Conservation (phyloP, 1,140 invertebrate species). For the Amyelois transitella region DNA sequence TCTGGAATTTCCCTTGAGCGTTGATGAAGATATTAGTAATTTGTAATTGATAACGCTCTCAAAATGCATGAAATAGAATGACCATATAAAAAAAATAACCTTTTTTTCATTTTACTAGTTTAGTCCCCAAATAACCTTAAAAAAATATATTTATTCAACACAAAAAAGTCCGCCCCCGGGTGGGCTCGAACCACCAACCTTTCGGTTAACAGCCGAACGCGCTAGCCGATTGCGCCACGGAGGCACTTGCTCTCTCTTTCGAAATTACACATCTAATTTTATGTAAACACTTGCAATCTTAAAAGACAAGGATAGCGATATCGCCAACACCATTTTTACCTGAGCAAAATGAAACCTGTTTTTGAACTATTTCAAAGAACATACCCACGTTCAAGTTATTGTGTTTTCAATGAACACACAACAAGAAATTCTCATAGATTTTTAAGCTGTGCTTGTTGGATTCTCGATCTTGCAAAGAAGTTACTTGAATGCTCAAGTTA, state of each 20-base stretch:
- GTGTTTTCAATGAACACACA: constrained; percentile 12
- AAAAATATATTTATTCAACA: too few species aligned
- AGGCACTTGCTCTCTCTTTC: constrained; percentile 60
- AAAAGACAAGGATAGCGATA: constrained; percentile 48
- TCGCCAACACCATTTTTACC: constrained; percentile 36
- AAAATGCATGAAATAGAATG: too few species aligned
- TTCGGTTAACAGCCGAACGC: constrained; percentile 88
- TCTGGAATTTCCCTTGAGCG: too few species aligned
- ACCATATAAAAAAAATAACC: too few species aligned
- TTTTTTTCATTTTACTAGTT: too few species aligned
- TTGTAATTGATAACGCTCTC: too few species aligned
- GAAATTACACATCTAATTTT: constrained; percentile 21
- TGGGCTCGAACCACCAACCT: constrained; percentile 92
- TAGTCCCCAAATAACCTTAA: too few species aligned
- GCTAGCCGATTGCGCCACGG: constrained; percentile 86
- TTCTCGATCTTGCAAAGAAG: background rate
- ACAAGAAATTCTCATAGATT: constrained; percentile 10
- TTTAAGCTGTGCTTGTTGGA: constrained; percentile 5
- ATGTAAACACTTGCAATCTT: background rate
- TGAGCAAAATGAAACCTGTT: constrained; percentile 56
- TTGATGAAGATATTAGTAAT: too few species aligned
- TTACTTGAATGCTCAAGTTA: constrained; percentile 21
- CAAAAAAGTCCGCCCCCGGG: constrained; percentile 75
- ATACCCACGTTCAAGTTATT: background rate
- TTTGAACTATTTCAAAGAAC: constrained; percentile 20